These are phyloP conservation scores for Dipodomys ordii DNA, from an alignment of 2,113 vertebrate genomes.

Conservation along the genomic window DNA sequence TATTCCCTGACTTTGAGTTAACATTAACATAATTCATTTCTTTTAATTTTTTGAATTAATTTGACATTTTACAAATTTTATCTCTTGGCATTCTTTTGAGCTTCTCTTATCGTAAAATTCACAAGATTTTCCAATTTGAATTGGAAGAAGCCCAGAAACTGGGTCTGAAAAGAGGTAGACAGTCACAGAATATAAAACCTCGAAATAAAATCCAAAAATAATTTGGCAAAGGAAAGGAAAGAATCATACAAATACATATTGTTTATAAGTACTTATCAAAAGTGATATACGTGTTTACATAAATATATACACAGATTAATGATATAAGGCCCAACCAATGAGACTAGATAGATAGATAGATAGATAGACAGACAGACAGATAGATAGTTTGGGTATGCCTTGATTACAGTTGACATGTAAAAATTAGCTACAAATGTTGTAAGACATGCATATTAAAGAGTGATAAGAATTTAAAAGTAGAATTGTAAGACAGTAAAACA, in stretches of 20 bases:
- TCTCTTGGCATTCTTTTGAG: not conserved
- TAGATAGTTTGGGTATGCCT: not conserved
- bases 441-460: not conserved
- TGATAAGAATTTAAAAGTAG: constrained; percentile 48
- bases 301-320: too few relatives aligned
- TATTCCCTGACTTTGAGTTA: not conserved
- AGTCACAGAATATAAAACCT: constrained; percentile 44
- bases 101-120: constrained; percentile 10
- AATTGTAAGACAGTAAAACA: constrained; percentile 42
- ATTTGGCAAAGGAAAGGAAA: not conserved
- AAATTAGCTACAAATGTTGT: constrained; percentile 3
- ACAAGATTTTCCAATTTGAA: constrained; percentile 2
- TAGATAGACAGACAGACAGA: not conserved
- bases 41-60: constrained; percentile 42
- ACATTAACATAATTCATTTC: not conserved
- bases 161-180: constrained; percentile 37
- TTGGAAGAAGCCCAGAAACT: constrained; percentile 47
- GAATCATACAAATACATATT: not conserved
- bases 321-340: too few relatives aligned
- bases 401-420: constrained; percentile 47
- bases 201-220: constrained; percentile 42
- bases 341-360: too few relatives aligned
- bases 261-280: not conserved
- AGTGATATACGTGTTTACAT: not conserved
- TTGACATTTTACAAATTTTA: constrained; percentile 48